Evolutionary conservation across 2,113 vertebrate genomes (phyloP), one percentile per base, ranked within the genome.

Genomic region (Myrmophylax atrothorax): DNA sequence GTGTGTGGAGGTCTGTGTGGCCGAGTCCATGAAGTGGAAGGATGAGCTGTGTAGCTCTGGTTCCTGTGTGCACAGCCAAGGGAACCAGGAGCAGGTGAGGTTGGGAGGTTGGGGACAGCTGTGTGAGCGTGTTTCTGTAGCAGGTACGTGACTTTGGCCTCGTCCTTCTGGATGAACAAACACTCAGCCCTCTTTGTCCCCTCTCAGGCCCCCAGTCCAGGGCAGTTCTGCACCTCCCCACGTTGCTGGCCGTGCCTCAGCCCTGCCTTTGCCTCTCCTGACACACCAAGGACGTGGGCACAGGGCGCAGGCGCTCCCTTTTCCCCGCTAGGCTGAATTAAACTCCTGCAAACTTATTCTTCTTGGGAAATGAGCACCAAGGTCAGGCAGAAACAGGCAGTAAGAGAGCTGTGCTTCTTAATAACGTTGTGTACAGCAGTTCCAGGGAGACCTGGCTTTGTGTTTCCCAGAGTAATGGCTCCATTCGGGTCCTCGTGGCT

Each of bases 401-500:
- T 7, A 8, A n/a, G 24, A 55, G 66, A 17, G 40, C 35, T 79
- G 6, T 60, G 20, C 76, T 87, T 89, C 60, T 62, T 66, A 38
- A n/a, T 85, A 53, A 72, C 64, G n/a, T n/a, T 10, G 15, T 70
- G 37, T 76, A 1, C 31, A 63, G 67, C n/a, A 3, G 25, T 80
- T 86, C 78, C 67, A 9, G 31, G 38, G 68, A 87, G 75, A 59
- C 10, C 64, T 76, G 23, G 47, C 4, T 44, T 64, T 68, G 49
- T 47, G 7, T 55, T 73, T 94, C 84, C 58, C 62, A 60, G 52
- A 37, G 60, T 47, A 74, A 63, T 22, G 23, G 62, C 59, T 84
- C 49, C 42, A 42, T 33, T 46, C 1, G 0, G 18, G 13, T 73
- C 7, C 29, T 35, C 42, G 35, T 0, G 0, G 69, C 60, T 74